A percentile compares a stretch with the other conserved stretches of the same genome.
phyloP scores from a whole-genome alignment of 2,113 vertebrate species.

The Psilopogon haemacephalus region DNA sequence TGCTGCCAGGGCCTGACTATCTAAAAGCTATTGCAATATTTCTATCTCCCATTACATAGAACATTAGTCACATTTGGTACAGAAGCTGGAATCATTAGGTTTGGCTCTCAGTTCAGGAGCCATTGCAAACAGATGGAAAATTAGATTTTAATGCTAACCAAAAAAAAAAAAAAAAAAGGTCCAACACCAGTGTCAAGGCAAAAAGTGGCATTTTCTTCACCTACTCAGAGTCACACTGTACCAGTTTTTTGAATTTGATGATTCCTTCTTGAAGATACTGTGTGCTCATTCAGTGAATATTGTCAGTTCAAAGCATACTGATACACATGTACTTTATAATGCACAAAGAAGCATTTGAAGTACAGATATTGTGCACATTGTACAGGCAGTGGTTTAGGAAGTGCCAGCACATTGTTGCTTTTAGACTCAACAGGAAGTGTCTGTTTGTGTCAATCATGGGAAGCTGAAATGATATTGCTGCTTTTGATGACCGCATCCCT shows the following conservation, averaged over 20 bases:
- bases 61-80: background rate
- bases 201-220: background rate
- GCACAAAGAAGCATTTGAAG: background rate
- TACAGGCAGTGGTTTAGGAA: background rate
- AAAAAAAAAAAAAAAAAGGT: background rate
- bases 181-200: background rate
- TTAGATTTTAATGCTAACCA: background rate
- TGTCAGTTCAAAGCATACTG: background rate
- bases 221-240: background rate
- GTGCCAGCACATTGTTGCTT: background rate
- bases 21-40: background rate
- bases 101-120: background rate
- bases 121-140: background rate
- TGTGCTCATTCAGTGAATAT: background rate
- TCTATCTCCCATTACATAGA: background rate
- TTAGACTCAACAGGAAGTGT: background rate
- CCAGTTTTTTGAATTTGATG: background rate
- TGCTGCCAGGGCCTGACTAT: accelerated
- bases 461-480: background rate
- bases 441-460: background rate
- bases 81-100: background rate
- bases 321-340: background rate
- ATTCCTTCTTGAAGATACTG: background rate
- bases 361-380: background rate
- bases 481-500: background rate